These are phyloP conservation scores for Myiagra hebetior DNA, from an alignment of 2,113 vertebrate genomes.

Conservation along the genomic window DNA sequence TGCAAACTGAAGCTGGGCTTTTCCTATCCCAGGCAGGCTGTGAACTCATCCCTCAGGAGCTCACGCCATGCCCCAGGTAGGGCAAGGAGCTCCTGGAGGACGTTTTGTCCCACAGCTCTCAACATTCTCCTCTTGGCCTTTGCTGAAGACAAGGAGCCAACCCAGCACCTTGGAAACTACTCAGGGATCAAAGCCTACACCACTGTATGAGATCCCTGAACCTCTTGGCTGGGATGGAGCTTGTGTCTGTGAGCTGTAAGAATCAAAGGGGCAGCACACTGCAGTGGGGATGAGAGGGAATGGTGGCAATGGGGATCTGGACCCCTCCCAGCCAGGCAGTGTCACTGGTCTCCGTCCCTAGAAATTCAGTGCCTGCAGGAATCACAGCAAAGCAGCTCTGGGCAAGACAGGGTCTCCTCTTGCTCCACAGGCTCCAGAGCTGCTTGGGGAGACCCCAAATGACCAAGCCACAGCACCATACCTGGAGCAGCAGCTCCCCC, in stretches of 20 bases:
- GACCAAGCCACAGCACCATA: not conserved
- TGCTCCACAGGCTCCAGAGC: not conserved
- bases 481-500: slow-evolving; percentile 82
- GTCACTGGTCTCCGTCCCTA: not conserved
- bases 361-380: not conserved
- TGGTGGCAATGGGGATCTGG: not conserved
- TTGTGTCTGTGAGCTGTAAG: not conserved
- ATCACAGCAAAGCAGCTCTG: not conserved
- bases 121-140: not conserved
- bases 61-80: not conserved
- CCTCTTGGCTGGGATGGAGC: not conserved
- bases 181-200: not conserved
- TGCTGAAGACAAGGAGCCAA: not conserved
- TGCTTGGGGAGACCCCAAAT: not conserved
- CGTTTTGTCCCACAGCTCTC: not conserved
- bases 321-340: not conserved
- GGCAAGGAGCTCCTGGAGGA: not conserved
- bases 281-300: not conserved
- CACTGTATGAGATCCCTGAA: not conserved
- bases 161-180: not conserved
- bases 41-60: not conserved
- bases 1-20: not conserved
- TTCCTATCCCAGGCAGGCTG: not conserved
- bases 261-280: not conserved
- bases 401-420: not conserved